Evolutionary conservation across 1,140 invertebrate species (phyloP).

Genomic region (Rhagoletis pomonella): DNA sequence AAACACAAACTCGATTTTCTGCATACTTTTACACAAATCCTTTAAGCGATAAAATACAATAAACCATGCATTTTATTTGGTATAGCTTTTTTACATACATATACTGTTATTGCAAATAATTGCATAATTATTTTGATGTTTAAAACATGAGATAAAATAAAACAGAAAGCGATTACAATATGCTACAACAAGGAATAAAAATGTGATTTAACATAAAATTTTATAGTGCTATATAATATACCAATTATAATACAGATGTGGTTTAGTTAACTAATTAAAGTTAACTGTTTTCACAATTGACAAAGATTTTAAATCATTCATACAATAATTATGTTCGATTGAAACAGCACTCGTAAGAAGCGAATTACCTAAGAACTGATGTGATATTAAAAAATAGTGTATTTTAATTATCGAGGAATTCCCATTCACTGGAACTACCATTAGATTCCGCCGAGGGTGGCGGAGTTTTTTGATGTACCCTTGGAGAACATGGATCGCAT

Average conservation of each 20-base stretch:
- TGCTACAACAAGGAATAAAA: background rate
- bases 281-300: too few relatives aligned
- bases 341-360: background rate
- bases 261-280: background rate
- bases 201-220: background rate
- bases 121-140: conserved; percentile 13
- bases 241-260: conserved; percentile 21
- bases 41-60: background rate
- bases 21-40: background rate
- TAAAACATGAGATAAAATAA: background rate
- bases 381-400: conserved; percentile 1
- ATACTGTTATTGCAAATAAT: conserved; percentile 19
- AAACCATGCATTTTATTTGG: conserved; percentile 9
- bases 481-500: conserved; percentile 59
- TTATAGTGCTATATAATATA: conserved; percentile 3
- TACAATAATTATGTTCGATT: too few relatives aligned
- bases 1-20: too few relatives aligned
- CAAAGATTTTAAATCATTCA: too few relatives aligned
- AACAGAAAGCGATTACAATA: background rate
- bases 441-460: conserved; percentile 63
- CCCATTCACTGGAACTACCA: conserved; percentile 70
- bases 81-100: conserved; percentile 21
- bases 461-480: conserved; percentile 51
- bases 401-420: conserved; percentile 69
- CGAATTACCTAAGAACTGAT: background rate